Base-by-base conservation (phyloP, 2,888 invertebrate genomes). In the Anthophora plumipes region DNA sequence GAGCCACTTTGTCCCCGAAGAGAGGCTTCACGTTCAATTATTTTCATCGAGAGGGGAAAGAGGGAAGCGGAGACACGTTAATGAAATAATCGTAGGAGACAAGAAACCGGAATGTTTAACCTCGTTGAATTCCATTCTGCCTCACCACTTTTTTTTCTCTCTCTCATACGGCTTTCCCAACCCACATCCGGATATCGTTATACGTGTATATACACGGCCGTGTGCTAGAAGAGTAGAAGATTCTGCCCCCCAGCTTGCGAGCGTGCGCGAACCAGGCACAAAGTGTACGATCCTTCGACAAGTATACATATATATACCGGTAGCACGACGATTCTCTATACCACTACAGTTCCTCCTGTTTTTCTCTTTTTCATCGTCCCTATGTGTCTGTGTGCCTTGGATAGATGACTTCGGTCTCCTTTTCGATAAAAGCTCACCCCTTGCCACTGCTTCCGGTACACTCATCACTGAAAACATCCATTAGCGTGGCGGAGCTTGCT, bases 151-250 rank as follows among this genome's bases (percentile, higher is more conserved):
- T 64, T 52, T 70, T 77, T 50, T 48, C 57, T 37, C 77, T 54
- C 66, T 37, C 77, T 54, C 66, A 50, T 70, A 55, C 66, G 43
- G 73, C 72, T 75, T 83, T 83, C 78, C 74, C 83, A 77, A 59
- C 80, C 84, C 80, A 84, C 84, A 84, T 84, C 84, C 84, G 84
- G 84, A 84, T 67, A 74, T 80, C 78, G 73, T 79, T 73, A 63
- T 67, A 70, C 68, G 63, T 75, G 73, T 20, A 68, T 20, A 57
- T 63, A n/a, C 57, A 73, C 14, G 20, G 43, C 8, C 37, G 31
- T 46, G 39, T 57, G 70, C 12, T 59, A 59, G 54, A 50, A 25
- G 55, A 80, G 55, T 31, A 70, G 70, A 77, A 80, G 84, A 84
- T 78, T 81, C 84, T 61, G 73, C 61, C 67, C 64, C 55, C 57